A percentile compares a stretch with the other conserved stretches of the same genome.
Evolutionary conservation across 1,140 invertebrate species (phyloP).

Genomic region (Arion vulgaris): DNA sequence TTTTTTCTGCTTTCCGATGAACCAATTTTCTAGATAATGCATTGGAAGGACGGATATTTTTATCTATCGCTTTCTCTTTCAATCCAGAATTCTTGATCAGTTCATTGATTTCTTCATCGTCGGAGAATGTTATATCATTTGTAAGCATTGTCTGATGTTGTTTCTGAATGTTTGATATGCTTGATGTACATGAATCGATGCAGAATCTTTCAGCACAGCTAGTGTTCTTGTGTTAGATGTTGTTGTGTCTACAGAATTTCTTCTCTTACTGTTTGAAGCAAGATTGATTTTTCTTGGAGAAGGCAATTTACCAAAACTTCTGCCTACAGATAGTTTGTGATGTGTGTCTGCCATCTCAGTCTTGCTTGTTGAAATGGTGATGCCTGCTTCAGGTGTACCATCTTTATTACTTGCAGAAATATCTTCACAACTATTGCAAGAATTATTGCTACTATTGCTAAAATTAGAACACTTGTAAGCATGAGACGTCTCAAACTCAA

Average conservation of each 20-base stretch:
- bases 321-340: neutral
- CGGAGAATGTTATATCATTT: conserved; percentile 39
- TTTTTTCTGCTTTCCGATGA: neutral
- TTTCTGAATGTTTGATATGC: neutral
- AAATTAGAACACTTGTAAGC: neutral
- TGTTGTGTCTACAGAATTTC: neutral
- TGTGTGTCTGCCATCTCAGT: neutral
- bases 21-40: neutral
- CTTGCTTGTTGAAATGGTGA: neutral
- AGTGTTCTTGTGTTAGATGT: neutral
- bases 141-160: neutral
- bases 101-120: conserved; percentile 42
- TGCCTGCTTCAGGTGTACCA: neutral
- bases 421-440: neutral
- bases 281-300: neutral
- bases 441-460: neutral
- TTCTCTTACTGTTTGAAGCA: neutral
- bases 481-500: conserved; percentile 20
- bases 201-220: neutral
- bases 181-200: neutral
- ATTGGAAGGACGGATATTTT: neutral
- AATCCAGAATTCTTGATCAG: conserved; percentile 23
- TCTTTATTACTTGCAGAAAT: neutral
- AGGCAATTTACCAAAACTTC: neutral
- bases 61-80: neutral